These are phyloP conservation scores for Drosophila fungiperda DNA, from an alignment of 2,888 invertebrate genomes.

Conservation along the genomic window DNA sequence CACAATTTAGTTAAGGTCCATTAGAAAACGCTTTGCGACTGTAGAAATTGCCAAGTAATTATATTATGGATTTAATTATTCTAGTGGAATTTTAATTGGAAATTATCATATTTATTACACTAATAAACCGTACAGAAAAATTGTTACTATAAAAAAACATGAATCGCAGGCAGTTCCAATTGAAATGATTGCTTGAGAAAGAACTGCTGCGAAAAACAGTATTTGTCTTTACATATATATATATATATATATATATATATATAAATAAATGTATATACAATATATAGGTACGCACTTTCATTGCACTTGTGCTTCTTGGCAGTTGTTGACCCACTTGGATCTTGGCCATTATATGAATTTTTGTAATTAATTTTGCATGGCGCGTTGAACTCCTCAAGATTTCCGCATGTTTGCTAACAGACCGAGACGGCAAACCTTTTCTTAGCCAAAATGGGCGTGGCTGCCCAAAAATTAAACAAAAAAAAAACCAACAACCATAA, in stretches of 20 bases:
- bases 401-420: conserved; percentile 49
- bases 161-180: background rate
- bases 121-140: background rate
- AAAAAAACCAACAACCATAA: background rate
- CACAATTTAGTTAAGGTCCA: conserved; percentile 9
- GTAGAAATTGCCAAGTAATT: conserved; percentile 9
- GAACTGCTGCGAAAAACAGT: background rate
- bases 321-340: conserved; percentile 81
- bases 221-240: background rate
- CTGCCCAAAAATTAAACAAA: conserved; percentile 5
- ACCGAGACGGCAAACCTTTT: conserved; percentile 28
- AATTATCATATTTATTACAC: background rate
- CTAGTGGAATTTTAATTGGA: background rate
- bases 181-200: background rate
- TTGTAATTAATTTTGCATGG: conserved; percentile 78
- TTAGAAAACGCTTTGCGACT: conserved; percentile 27
- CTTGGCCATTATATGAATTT: conserved; percentile 78
- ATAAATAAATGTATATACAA: background rate
- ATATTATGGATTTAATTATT: conserved; percentile 9
- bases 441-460: conserved; percentile 16
- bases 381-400: conserved; percentile 44
- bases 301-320: conserved; percentile 37
- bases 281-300: conserved; percentile 33
- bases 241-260: background rate
- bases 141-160: background rate